A percentile compares a stretch with the other conserved stretches of the same genome.
Evolutionary conservation across 2,888 invertebrate genomes (phyloP).

Genomic region (Nomada ferruginata): DNA sequence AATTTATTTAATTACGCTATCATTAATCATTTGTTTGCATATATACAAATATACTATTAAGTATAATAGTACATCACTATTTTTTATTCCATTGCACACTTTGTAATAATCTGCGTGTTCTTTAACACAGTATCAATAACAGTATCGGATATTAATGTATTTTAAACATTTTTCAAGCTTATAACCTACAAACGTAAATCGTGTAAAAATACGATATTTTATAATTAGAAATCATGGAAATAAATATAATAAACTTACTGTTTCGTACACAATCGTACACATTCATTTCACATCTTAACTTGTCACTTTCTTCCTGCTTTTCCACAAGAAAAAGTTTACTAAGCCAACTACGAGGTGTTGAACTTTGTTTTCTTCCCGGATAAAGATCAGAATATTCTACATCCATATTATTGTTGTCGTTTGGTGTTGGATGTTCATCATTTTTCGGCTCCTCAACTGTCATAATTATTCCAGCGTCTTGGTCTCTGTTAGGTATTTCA

Average conservation of each 20-base stretch:
- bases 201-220: not conserved
- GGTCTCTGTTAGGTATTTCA: not conserved
- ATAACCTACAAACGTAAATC: not conserved
- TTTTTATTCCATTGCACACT: not conserved
- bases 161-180: no score
- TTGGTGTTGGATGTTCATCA: not conserved
- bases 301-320: conserved; percentile 89
- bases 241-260: conserved; percentile 85
- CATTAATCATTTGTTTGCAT: not conserved
- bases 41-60: not conserved
- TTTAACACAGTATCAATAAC: no score
- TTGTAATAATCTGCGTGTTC: not conserved
- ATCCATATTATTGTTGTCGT: not conserved
- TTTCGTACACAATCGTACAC: conserved; percentile 90
- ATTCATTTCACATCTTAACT: conserved; percentile 92
- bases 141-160: no score
- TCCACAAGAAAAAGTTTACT: conserved; percentile 87
- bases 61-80: not conserved
- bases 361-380: conserved; percentile 90
- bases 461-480: conserved; percentile 6
- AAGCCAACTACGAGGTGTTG: conserved; percentile 85
- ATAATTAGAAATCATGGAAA: not conserved
- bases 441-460: not conserved
- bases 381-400: conserved; percentile 86
- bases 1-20: not conserved